Conservation (phyloP, 2,113 vertebrate genomes). For the Mustela nigripes region DNA sequence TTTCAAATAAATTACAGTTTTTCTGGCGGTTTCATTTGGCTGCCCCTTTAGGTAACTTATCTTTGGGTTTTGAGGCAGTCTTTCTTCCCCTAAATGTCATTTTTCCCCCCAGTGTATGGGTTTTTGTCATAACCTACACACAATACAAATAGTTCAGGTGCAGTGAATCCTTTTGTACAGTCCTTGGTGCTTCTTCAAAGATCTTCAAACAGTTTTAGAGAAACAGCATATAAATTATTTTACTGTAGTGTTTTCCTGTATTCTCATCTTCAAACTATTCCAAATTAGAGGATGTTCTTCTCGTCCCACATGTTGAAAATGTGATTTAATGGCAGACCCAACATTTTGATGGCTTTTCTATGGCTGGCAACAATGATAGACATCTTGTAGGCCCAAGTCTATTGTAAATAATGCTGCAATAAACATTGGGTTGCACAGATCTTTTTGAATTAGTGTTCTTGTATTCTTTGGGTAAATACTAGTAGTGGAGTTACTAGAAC, state of each 20-base stretch:
- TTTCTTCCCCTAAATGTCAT: not conserved
- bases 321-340: not conserved
- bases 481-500: not conserved
- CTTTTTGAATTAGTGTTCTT: not conserved
- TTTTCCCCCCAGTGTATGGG: not conserved
- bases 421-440: not conserved
- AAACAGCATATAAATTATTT: not conserved
- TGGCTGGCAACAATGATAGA: not conserved
- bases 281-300: not conserved
- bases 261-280: not conserved
- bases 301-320: not conserved
- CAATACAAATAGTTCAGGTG: not conserved
- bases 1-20: not conserved
- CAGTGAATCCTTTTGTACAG: not conserved
- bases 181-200: not conserved
- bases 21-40: not conserved
- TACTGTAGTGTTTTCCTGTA: not conserved
- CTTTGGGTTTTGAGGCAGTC: not conserved
- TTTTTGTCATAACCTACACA: not conserved
- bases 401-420: not conserved
- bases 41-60: not conserved
- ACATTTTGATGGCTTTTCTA: not conserved
- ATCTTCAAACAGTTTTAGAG: not conserved
- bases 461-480: not conserved
- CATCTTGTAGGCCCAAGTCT: not conserved